Conservation (phyloP, 2,888 invertebrate species). For the Loripinus fragilis region DNA sequence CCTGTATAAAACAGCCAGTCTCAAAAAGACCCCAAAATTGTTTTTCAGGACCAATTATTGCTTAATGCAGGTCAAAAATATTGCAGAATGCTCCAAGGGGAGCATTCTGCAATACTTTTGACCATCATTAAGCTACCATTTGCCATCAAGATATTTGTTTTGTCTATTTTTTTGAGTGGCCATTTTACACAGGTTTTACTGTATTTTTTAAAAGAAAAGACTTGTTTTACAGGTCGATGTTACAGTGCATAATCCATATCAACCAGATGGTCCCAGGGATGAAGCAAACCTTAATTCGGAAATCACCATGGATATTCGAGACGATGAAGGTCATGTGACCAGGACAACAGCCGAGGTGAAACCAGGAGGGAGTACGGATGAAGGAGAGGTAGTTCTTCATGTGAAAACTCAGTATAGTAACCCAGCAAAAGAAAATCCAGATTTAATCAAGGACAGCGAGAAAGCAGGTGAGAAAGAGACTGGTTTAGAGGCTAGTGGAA, state of each 20-base stretch:
- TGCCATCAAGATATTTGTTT: too few species aligned
- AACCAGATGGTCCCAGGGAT: conserved; percentile 5
- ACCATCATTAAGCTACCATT: too few species aligned
- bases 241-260: conserved; percentile 55
- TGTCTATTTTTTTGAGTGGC: too few species aligned
- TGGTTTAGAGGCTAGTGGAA: conserved; percentile 2
- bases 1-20: too few species aligned
- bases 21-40: too few species aligned
- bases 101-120: too few species aligned
- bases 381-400: conserved; percentile 56
- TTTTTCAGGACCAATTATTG: too few species aligned
- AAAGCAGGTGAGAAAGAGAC: neutral
- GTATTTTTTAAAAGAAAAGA: too few species aligned
- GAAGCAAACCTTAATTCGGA: conserved; percentile 14
- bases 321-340: conserved; percentile 40
- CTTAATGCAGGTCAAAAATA: too few species aligned
- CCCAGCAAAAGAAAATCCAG: neutral
- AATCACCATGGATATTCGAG: conserved; percentile 47
- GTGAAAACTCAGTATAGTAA: conserved; percentile 56
- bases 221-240: conserved; percentile 49
- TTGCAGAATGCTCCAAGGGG: too few species aligned
- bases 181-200: too few species aligned
- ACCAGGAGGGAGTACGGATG: conserved; percentile 34
- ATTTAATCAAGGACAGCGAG: conserved; percentile 2
- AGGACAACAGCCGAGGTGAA: conserved; percentile 56